A percentile compares a stretch with the other conserved stretches of the same genome.
Evolutionary conservation across 2,113 vertebrate species (phyloP).

Genomic region (Zapornia atra): DNA sequence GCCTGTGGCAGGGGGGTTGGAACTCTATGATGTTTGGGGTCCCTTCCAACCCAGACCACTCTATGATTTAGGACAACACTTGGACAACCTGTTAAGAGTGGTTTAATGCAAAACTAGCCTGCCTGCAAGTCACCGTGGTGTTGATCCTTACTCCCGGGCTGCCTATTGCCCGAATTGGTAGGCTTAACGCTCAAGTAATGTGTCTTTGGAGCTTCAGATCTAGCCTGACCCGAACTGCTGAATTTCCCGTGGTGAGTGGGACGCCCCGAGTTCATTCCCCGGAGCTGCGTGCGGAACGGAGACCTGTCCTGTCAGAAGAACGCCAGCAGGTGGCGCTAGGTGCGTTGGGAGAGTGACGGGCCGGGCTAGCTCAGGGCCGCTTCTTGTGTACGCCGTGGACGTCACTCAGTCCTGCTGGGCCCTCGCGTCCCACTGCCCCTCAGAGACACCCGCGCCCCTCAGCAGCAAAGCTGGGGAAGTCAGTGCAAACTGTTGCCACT

Average conservation of each 20-base stretch:
- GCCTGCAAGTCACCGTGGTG: background rate
- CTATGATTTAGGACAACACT: background rate
- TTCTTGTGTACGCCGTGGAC: too few species aligned
- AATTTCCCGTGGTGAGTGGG: background rate
- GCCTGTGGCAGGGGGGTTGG: too few species aligned
- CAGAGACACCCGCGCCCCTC: too few species aligned
- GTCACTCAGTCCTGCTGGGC: too few species aligned
- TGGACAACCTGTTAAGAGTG: background rate
- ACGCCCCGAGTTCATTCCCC: background rate
- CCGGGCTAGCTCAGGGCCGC: too few species aligned
- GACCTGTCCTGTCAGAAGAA: background rate
- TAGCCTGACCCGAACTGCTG: background rate
- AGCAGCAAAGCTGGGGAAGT: too few species aligned
- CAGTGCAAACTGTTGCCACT: too few species aligned
- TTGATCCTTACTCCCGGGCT: background rate
- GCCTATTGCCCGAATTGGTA: too few species aligned
- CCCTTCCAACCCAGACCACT: too few species aligned
- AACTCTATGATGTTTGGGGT: too few species aligned
- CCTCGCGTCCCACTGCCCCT: too few species aligned
- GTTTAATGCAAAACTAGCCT: background rate
- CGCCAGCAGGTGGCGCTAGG: background rate
- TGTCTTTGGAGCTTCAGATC: background rate
- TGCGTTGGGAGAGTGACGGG: background rate
- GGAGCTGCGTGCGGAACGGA: fast-evolving
- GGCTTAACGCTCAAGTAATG: background rate